Evolutionary conservation across 2,888 invertebrate species (phyloP), one percentile per base, ranked within the genome.

Genomic region (Apoderus coryli): DNA sequence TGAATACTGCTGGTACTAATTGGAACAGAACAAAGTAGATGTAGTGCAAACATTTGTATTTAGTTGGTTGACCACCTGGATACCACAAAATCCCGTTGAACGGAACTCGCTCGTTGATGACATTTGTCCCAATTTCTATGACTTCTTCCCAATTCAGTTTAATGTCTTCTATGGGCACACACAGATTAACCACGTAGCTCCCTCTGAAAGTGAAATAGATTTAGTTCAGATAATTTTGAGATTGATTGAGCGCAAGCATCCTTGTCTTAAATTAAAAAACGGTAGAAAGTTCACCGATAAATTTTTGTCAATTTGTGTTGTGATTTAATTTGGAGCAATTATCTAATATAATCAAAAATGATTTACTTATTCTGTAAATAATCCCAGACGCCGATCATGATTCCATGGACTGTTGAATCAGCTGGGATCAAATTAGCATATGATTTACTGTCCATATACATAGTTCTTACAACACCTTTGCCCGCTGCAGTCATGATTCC

Each of bases 11-110:
- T 0, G 95, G 95, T 29, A 92, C 59, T 64, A 84, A 75, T 58
- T 96, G 96, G 59, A 88, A 88, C 31, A 92, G 63, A 31, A 89
- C 56, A 38, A 82, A 71, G 53, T 84, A 84, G 36, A 89, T 67
- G 48, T 77, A 76, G 59, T 93, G 88, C 36, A 78, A 49, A 3
- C 77, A 50, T 15, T 76, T 69, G 27, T 73, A 77, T 40, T 71
- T 76, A 49, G 85, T 85, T 76, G 86, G 81, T 0, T 77, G 78
- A 3, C 86, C 86, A 3, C 82, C 82, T 0, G 88, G 88, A 54
- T 45, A 70, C 85, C 86, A 79, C 45, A 76, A 69, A 2, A 88
- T 77, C 5, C 78, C 76, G 44, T 89, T 86, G 11, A 90, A 65
- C 0, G 92, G 92, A 32, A 89, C 69, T 44, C 71, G 70, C 36